Percentiles rank a stretch among this genome's conserved stretches.
Conservation (phyloP, 2,888 invertebrate genomes). For the Helobdella robusta region DNA sequence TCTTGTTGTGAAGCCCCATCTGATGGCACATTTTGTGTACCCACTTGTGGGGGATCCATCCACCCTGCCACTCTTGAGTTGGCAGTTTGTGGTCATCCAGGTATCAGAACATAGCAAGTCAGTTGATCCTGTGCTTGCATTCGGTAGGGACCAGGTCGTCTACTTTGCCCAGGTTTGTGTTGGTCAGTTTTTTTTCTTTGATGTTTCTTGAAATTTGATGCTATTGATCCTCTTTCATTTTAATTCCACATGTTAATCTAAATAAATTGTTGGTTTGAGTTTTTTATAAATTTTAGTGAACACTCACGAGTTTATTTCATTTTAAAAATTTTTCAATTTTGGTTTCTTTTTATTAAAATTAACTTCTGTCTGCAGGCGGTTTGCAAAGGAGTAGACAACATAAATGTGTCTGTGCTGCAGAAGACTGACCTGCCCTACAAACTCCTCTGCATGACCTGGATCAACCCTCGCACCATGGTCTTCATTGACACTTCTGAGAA, state of each 20-base stretch:
- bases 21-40: constrained; percentile 55
- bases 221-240: too few relatives aligned
- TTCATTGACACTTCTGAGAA: constrained; percentile 76
- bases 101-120: constrained; percentile 52
- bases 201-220: too few relatives aligned
- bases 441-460: constrained; percentile 63
- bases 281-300: too few relatives aligned
- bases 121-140: constrained; percentile 75
- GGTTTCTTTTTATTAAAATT: not conserved
- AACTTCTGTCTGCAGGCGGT: constrained; percentile 39
- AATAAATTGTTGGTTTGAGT: too few relatives aligned
- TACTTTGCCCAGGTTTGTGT: constrained; percentile 69
- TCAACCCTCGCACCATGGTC: constrained; percentile 71
- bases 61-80: constrained; percentile 78
- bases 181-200: too few relatives aligned
- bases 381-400: constrained; percentile 43
- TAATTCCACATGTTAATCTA: too few relatives aligned
- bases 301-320: not conserved
- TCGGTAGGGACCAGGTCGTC: constrained; percentile 72
- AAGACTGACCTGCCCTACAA: constrained; percentile 64
- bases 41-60: constrained; percentile 53
- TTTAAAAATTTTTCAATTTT: not conserved
- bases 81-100: constrained; percentile 80
- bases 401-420: constrained; percentile 54
- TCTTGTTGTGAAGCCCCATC: constrained; percentile 66